Base-by-base conservation (phyloP, 2,888 invertebrate species). In the Metacarcinus magister region DNA sequence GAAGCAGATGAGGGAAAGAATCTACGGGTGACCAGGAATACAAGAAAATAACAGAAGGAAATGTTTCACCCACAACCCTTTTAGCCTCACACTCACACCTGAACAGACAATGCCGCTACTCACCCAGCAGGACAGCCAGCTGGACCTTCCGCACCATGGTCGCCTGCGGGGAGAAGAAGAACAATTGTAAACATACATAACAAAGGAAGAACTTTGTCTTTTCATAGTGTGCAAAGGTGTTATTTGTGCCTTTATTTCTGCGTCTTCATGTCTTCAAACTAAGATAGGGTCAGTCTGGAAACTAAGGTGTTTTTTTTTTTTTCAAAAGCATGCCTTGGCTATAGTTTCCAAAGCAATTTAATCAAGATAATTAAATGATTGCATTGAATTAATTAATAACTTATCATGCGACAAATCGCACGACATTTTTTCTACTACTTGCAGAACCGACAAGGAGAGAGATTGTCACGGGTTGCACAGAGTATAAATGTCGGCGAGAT, bases 41-140 rank as follows among this genome's bases (percentile, higher is more conserved):
- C 67, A 75, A n/a, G 23, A 0, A 75, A 75, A n/a, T n/a, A 75
- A 75, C 67, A 75, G 23, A 75, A 75, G 67, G 67, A 75, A 75
- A 75, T 75, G n/a, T 75, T 75, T 75, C n/a, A 75, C n/a, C 67
- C 67, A 75, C 23, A n/a, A 75, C 67, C n/a, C n/a, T 75, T 23
- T n/a, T 75, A n/a, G 67, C 67, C 67, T 75, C 67, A 75, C 67
- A 39, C 67, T n/a, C 67, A 23, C 67, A 75, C 67, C 67, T 75
- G 67, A 13, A 75, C 67, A 23, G n/a, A 23, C 67, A n/a, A 23
- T 3, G 67, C 54, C 67, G 67, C n/a, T 87, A 87, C 82, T 39
- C 82, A 87, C 82, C 82, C 39, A 87, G 39, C 82, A 87, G 82
- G 82, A 87, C 32, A 87, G 82, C 82, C 82, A 87, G 32, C 82